A percentile compares a stretch with the other conserved stretches of the same genome.
phyloP scores from a whole-genome alignment of 2,113 vertebrate species.

The Bettongia penicillata region DNA sequence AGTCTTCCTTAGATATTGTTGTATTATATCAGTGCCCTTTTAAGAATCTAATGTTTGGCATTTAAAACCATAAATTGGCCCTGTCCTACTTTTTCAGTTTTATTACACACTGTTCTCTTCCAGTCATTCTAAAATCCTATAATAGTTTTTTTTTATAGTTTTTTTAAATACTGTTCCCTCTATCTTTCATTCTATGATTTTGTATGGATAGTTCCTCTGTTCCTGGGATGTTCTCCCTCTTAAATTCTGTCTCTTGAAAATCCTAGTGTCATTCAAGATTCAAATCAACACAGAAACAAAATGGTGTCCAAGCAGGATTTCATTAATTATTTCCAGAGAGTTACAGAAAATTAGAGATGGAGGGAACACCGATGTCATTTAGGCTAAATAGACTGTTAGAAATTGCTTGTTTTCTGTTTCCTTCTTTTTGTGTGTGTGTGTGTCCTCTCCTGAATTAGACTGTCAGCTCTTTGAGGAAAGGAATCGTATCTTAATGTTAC shows the following conservation, averaged over 20 bases:
- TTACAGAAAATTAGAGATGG: neutral
- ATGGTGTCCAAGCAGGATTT: neutral
- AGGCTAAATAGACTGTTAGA: neutral
- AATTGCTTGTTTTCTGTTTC: neutral
- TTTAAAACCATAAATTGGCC: neutral
- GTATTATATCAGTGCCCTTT: neutral
- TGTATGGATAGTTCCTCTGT: neutral
- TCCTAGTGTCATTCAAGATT: neutral
- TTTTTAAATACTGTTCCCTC: neutral
- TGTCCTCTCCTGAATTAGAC: neutral
- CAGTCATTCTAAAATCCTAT: neutral
- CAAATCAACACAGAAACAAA: neutral
- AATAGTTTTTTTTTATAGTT: neutral
- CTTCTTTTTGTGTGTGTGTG: neutral
- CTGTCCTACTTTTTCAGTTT: neutral
- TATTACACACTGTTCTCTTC: neutral
- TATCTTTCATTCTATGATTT: neutral
- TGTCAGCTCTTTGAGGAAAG: neutral
- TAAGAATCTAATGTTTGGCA: neutral
- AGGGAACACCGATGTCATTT: neutral
- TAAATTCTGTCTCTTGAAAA: neutral
- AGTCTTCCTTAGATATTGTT: neutral
- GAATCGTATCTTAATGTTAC: neutral
- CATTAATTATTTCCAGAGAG: neutral
- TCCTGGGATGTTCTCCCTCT: neutral